These are phyloP conservation scores for Anolis sagrei DNA, from an alignment of 2,113 vertebrate genomes.

Conservation along the genomic window DNA sequence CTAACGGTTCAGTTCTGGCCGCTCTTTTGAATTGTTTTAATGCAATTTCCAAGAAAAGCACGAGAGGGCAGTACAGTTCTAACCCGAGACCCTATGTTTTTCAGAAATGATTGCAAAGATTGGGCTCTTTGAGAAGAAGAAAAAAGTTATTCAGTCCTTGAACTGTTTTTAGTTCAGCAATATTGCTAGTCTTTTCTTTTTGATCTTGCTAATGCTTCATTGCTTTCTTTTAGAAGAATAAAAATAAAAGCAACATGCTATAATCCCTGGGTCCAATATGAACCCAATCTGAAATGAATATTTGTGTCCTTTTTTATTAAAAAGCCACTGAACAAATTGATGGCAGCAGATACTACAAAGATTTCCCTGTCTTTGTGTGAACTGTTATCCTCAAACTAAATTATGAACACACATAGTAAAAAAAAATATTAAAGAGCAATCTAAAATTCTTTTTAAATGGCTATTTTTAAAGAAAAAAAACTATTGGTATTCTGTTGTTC, in stretches of 20 bases:
- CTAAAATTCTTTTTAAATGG: neutral
- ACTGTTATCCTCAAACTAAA: neutral
- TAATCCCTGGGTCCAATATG: neutral
- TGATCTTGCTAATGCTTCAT: neutral
- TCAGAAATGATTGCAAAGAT: accelerated
- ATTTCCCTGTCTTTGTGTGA: neutral
- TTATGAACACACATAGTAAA: neutral
- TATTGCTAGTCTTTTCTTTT: neutral
- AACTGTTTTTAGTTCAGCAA: neutral
- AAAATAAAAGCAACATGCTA: neutral
- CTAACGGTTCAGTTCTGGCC: neutral
- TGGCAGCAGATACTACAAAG: neutral
- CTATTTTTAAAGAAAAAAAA: neutral
- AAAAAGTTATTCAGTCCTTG: neutral
- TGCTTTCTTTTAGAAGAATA: neutral
- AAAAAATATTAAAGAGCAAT: neutral
- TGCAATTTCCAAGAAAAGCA: slow-evolving; percentile 13
- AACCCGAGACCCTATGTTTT: slow-evolving; percentile 44
- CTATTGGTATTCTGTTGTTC: neutral
- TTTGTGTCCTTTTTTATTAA: too few relatives aligned
- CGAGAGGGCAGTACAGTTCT: slow-evolving; percentile 74
- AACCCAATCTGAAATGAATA: too few relatives aligned
- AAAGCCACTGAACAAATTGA: neutral
- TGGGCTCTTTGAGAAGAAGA: neutral
- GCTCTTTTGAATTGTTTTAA: neutral